Evolutionary conservation across 1,140 invertebrate species (phyloP).

Genomic region (Monomorium pharaonis): DNA sequence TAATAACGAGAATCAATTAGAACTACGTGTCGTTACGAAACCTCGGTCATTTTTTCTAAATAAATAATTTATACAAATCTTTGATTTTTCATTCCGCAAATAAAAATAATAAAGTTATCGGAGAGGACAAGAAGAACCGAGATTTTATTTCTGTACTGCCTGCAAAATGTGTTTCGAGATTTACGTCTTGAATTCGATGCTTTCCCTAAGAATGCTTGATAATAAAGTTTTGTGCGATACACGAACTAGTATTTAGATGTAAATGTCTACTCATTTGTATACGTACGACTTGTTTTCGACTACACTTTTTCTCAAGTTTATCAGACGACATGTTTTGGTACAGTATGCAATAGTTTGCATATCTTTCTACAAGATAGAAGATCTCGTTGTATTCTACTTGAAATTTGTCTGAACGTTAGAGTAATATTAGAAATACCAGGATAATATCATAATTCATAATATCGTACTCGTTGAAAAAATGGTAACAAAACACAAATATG

Average conservation of each 20-base stretch:
- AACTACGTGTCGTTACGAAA: background rate
- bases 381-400: background rate
- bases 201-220: background rate
- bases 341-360: background rate
- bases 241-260: background rate
- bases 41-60: background rate
- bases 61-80: background rate
- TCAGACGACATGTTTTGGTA: background rate
- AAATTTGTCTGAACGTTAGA: background rate
- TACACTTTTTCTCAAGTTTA: background rate
- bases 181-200: background rate
- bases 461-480: no score
- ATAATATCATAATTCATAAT: background rate
- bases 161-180: background rate
- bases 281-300: background rate
- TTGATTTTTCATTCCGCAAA: background rate
- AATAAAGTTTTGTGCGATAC: background rate
- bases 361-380: background rate
- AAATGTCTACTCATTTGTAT: background rate
- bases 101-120: background rate
- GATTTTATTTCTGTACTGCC: background rate
- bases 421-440: no score
- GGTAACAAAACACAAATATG: background rate
- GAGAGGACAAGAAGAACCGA: background rate
- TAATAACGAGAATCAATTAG: background rate